A percentile compares a stretch with the other conserved stretches of the same genome.
Conservation (phyloP, 1,140 invertebrate genomes). For the Platorchestia sp. region DNA sequence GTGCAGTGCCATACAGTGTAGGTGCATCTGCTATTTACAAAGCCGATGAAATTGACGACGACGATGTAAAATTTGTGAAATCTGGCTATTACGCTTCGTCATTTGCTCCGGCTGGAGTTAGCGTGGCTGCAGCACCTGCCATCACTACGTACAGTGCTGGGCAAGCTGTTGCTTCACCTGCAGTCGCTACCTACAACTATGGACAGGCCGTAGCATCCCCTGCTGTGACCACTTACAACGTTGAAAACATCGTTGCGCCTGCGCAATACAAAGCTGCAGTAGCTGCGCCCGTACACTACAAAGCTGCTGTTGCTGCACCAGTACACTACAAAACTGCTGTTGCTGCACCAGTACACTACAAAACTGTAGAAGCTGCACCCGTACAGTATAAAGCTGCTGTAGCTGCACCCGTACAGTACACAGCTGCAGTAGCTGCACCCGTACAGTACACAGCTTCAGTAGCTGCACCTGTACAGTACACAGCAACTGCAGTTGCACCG, state of each 20-base stretch:
- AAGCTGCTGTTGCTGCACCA: neutral
- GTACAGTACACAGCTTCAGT: neutral
- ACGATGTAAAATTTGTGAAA: neutral
- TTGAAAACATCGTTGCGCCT: neutral
- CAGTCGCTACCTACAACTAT: neutral
- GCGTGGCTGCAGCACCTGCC: neutral
- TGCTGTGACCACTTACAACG: neutral
- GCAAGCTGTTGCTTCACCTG: neutral
- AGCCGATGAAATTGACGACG: neutral
- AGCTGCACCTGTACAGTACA: constrained; percentile 1
- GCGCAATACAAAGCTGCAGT: no score
- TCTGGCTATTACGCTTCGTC: neutral
- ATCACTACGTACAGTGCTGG: neutral
- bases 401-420: neutral
- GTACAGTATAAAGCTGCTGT: neutral
- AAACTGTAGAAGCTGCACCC: neutral
- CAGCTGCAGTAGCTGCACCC: neutral
- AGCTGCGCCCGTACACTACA: neutral
- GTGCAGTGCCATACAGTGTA: neutral
- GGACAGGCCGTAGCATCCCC: neutral
- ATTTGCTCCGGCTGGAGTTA: neutral
- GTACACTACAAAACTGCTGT: neutral
- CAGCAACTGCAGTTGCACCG: neutral
- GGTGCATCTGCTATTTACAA: neutral
- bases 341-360: neutral